Evolutionary conservation across 2,888 invertebrate species (phyloP).

Genomic region (Catonia carolina): DNA sequence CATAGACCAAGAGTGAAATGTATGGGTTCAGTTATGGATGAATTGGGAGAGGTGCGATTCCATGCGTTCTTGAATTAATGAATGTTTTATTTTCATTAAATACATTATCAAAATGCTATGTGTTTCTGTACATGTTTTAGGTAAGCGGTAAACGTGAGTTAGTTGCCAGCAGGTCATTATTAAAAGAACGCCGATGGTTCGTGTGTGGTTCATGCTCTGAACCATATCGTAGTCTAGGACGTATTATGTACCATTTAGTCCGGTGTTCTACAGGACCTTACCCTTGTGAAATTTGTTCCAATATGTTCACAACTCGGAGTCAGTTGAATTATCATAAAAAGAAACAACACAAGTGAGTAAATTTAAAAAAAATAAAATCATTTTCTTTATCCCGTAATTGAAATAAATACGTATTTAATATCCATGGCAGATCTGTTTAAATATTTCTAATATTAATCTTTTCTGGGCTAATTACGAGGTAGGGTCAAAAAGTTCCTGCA

Average conservation of each 20-base stretch:
- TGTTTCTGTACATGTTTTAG: background rate
- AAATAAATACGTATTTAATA: background rate
- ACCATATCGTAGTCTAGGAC: conserved; percentile 21
- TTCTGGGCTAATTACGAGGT: too few relatives aligned
- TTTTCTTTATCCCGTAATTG: background rate
- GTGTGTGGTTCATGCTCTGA: conserved; percentile 17
- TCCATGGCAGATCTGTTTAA: too few relatives aligned
- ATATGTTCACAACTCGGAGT: conserved; percentile 4
- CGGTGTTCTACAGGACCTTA: conserved; percentile 17
- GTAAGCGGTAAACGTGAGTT: conserved; percentile 9
- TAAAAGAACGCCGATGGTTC: conserved; percentile 17
- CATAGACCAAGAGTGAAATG: too few relatives aligned
- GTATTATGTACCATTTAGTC: conserved; percentile 17
- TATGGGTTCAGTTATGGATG: background rate
- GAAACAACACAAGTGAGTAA: conserved; percentile 20
- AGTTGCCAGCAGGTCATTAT: background rate
- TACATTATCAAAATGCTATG: background rate
- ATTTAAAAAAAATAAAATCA: too few relatives aligned
- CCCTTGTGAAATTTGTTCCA: conserved; percentile 19
- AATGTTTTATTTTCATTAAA: background rate
- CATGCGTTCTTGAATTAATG: too few relatives aligned
- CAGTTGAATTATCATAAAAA: conserved; percentile 20
- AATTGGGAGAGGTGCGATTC: background rate
- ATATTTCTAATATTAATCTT: too few relatives aligned
- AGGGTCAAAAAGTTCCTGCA: too few relatives aligned